Conservation (phyloP, 1,140 invertebrate species). For the Drosophila pallidifrons region DNA sequence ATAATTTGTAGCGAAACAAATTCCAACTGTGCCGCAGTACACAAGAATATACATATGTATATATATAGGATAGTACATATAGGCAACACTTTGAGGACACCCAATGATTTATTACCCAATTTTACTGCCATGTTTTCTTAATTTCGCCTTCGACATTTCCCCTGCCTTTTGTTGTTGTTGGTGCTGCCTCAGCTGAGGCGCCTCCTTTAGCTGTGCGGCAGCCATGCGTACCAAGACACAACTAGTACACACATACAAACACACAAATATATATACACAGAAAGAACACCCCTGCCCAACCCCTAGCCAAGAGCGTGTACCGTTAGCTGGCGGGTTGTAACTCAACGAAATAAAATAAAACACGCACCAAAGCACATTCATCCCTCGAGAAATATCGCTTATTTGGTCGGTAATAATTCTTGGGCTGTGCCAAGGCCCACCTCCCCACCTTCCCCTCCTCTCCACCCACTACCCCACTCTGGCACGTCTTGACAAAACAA, state of each 20-base stretch:
- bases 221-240: slow-evolving; percentile 71
- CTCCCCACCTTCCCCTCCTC: not conserved
- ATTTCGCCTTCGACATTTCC: slow-evolving; percentile 84
- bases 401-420: slow-evolving; percentile 85
- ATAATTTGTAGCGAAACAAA: slow-evolving; percentile 78
- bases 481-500: slow-evolving; percentile 42
- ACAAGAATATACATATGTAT: slow-evolving; percentile 6
- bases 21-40: slow-evolving; percentile 58
- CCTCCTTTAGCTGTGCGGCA: slow-evolving; percentile 56
- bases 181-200: slow-evolving; percentile 29
- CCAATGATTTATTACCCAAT: slow-evolving; percentile 83
- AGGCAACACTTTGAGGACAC: slow-evolving; percentile 75
- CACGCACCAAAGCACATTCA: slow-evolving; percentile 85
- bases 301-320: slow-evolving; percentile 51
- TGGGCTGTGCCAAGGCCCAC: slow-evolving; percentile 53
- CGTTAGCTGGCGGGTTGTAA: slow-evolving; percentile 79
- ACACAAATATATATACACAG: slow-evolving; percentile 35
- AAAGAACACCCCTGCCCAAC: too few relatives aligned
- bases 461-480: not conserved
- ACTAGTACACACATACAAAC: slow-evolving; percentile 23
- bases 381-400: slow-evolving; percentile 85
- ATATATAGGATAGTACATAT: slow-evolving; percentile 20
- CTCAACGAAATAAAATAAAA: slow-evolving; percentile 85
- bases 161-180: slow-evolving; percentile 27
- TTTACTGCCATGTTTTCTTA: slow-evolving; percentile 84